Evolutionary conservation across 37 sponge, comb jelly and placozoan genomes (phyloP).

Genomic region (Geodia barretti): DNA sequence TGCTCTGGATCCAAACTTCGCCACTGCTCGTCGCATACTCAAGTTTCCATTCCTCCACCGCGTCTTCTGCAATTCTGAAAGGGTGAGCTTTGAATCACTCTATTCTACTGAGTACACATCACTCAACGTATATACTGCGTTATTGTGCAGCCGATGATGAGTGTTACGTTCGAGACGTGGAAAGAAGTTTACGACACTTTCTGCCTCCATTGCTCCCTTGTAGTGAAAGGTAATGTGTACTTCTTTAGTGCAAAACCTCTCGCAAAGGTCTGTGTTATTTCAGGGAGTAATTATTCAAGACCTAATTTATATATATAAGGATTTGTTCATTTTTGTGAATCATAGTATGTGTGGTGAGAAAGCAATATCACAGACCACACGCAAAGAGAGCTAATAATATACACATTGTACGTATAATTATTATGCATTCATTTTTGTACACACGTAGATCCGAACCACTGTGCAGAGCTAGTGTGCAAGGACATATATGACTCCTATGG

Average conservation of each 20-base stretch:
- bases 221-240: conserved; percentile 12
- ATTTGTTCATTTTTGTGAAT: too few species aligned
- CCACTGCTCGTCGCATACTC: background rate
- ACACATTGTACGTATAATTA: too few species aligned
- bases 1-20: conserved; percentile 19
- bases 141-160: background rate
- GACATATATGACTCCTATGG: conserved; percentile 1
- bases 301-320: too few species aligned
- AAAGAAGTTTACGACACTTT: conserved; percentile 4
- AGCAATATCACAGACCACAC: too few species aligned
- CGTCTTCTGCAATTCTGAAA: background rate
- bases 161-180: conserved; percentile 5
- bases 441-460: conserved; percentile 4
- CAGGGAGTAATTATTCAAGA: too few species aligned
- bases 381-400: too few species aligned
- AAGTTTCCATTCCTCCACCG: conserved; percentile 44
- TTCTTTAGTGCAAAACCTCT: too few species aligned
- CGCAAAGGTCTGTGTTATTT: too few species aligned
- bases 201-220: background rate
- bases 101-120: background rate
- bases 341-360: too few species aligned
- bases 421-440: too few species aligned
- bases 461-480: conserved; percentile 1
- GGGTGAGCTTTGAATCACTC: background rate
- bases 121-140: too few species aligned